Base-by-base conservation (phyloP, 2,888 invertebrate species). In the Drosophila pseudotalamancana region DNA sequence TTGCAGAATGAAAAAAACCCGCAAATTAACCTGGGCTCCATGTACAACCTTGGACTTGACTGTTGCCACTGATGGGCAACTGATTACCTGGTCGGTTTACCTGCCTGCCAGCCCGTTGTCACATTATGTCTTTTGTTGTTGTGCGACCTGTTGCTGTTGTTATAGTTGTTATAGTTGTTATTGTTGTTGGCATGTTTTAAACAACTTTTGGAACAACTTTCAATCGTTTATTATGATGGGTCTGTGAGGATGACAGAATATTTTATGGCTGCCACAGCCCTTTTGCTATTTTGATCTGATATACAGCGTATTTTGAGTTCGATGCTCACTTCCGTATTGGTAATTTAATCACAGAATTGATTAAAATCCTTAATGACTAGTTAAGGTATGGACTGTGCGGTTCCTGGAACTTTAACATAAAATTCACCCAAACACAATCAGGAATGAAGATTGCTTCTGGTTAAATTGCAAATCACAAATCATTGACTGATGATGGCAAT, bases 191-290 rank as follows among this genome's bases (percentile, higher is more conserved):
- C 59, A 27, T 11, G 37, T 18, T 43, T 54, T 55, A 51, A 72
- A 75, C 72, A 55, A 75, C 76, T 72, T 69, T 70, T 73, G 63
- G 71, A 84, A 77, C 87, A 81, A 83, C 83, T 84, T 83, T 84
- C 85, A 72, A 87, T 64, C 48, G 21, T 48, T 73, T 60, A 69
- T 69, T 53, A 61, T 48, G 60, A 54, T 65, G 63, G 57, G 27
- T 16, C 37, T 32, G 42, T 53, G 46, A 55, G 53, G 48, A 50
- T 48, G 53, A 37, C 42, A 54, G 45, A 69, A 55, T 50, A 37
- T 49, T 53, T 61, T 42, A 34, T 40, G 56, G 32, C 46, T 27
- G 42, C 6, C 27, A n/a, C 32, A 25, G 39, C 27, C 53, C 50
- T 54, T 55, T 54, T 31, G 6, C 42, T 18, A 64, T 59, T 65